Base-by-base conservation (phyloP, 53 echinoderm and acorn worm species). In the Pentamera pediparva region DNA sequence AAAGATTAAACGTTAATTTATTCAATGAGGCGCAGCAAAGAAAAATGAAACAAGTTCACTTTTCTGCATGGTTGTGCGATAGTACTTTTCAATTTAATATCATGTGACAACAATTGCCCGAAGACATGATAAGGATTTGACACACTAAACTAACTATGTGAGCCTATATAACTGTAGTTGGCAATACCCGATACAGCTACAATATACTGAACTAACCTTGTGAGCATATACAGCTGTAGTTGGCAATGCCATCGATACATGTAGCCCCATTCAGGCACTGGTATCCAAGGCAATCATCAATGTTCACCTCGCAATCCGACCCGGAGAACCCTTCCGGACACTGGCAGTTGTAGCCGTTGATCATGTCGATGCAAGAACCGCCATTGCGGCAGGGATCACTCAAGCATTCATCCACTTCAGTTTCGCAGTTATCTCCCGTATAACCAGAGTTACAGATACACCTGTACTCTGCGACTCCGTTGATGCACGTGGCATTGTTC, bases 251-350 rank as follows among this genome's bases (percentile, higher is more conserved):
- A 47, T 89, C 89, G 11, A 89, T 65, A 41, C 89, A 89, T 9
- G 81, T 89, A 0, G 64, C 89, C 18, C 73, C 73, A 31, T 88
- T 65, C 3, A 4, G 25, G 43, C 88, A 88, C 8, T 61, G 37
- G 34, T 79, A 39, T 20, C 39, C 59, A 0, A 13, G 30, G 47
- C 88, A 88, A 26, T 88, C 88, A 43, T 88, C 88, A n/a, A 83
- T 76, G 38, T 88, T 88, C 41, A 67, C 67, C 61, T 88, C 84
- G 57, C 88, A 88, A 0, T 53, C 52, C 6, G 84, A 76, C 4
- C 88, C 88, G 1, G 84, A 84, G 40, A 70, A 88, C 19, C 88
- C 88, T 32, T 59, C 69, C 19, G 61, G 71, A 51, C 88, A 88
- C 32, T 84, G 57, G 35, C 88, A 88, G 3, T 79, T 84, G 35